Conservation (phyloP, 1,140 invertebrate species). For the Anthonomus grandis region DNA sequence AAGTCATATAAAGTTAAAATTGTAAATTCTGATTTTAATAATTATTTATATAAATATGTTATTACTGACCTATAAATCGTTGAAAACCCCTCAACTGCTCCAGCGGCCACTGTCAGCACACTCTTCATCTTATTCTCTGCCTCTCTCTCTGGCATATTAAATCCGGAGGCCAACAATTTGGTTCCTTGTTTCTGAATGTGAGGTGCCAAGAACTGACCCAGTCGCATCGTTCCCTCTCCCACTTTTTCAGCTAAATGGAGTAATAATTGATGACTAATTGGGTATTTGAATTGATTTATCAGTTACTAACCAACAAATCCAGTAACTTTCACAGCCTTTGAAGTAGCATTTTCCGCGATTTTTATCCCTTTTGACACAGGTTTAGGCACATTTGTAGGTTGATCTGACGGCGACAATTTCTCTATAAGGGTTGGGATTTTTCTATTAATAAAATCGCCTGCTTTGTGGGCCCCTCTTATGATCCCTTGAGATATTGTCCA, state of each 20-base stretch:
- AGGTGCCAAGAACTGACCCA: conserved; percentile 63
- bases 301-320: conserved; percentile 55
- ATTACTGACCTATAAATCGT: conserved; percentile 56
- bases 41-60: background rate
- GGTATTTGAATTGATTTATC: background rate
- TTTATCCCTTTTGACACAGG: conserved; percentile 57
- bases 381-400: conserved; percentile 49
- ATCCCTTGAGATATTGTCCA: conserved; percentile 63
- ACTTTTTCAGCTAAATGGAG: conserved; percentile 58
- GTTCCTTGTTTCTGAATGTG: conserved; percentile 63
- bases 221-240: conserved; percentile 58
- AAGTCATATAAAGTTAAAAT: background rate
- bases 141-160: conserved; percentile 52
- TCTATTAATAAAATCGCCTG: conserved; percentile 57
- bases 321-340: conserved; percentile 59
- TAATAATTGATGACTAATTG: background rate
- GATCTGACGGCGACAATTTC: conserved; percentile 52
- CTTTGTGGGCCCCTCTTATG: conserved; percentile 62
- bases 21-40: background rate
- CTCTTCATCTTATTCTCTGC: conserved; percentile 59
- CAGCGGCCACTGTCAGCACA: conserved; percentile 63
- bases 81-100: conserved; percentile 64
- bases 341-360: conserved; percentile 61
- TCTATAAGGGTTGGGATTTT: conserved; percentile 61
- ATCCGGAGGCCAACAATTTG: conserved; percentile 55